Evolutionary conservation across 1,140 invertebrate genomes (phyloP), one percentile per base, ranked within the genome.

Genomic region (Muscidifurax raptorellus): DNA sequence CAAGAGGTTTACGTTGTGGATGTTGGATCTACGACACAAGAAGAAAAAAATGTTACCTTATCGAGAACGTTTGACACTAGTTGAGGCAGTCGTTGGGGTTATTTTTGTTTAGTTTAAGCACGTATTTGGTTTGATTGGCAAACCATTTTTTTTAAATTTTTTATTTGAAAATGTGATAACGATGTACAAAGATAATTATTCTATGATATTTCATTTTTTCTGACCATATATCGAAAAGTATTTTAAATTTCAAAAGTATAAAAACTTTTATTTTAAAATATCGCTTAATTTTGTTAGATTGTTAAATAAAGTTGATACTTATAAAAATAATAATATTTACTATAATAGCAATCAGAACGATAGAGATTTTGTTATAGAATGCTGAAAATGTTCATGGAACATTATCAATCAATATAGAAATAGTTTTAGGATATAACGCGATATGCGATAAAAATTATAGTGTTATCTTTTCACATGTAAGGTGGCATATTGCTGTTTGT

Each of bases 1-100:
- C 71, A 77, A 3, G 69, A 80, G 1, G 86, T 91, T 25, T 90
- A 88, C n/a, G 87, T 87, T 1, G 81, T 90, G 0, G 86, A 90
- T 66, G n/a, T 76, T 18, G 79, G 79, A 32, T 18, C 12, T 22
- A 2, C 2, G 22, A n/a, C 28, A 1, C 79, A 80, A 27, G 12
- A 59, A n/a, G 15, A 5, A 66, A 59, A 18, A n/a, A 59, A 18
- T 13, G 44, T 1, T 2, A 2, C 44, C 4, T n/a, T 7, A n/a
- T 18, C 52, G 22, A 59, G 52, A n/a, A 5, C 52, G 22, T 59
- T 59, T n/a, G 52, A 59, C 1, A 59, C 2, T 22, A 59, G 18
- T 59, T 59, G 18, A n/a, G 22, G 2, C 22, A n/a, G 22, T 59
- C 10, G 36, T 47, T 47, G 7, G 36, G 6, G 15, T 64, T 64